These are phyloP conservation scores for Chaenocephalus aceratus DNA, from an alignment of 2,113 vertebrate species.

Conservation along the genomic window DNA sequence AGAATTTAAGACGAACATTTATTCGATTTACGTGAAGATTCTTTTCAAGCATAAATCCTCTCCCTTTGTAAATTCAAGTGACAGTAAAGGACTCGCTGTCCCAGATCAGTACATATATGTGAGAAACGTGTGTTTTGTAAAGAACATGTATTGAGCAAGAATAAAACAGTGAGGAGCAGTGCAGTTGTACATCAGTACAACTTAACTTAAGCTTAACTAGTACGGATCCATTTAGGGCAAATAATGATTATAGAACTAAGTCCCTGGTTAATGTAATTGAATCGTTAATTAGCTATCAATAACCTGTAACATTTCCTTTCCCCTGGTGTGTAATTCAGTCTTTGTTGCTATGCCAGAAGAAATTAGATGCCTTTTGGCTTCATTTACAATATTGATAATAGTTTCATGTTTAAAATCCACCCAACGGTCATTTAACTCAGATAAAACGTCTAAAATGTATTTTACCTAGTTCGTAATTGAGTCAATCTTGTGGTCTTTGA, in stretches of 20 bases:
- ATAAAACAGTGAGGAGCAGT: not conserved
- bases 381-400: conserved; percentile 18
- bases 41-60: not conserved
- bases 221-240: not conserved
- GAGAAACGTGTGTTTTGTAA: not conserved
- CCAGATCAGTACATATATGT: not conserved
- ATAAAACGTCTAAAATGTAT: conserved; percentile 10
- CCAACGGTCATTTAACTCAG: conserved; percentile 4
- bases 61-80: not conserved
- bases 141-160: not conserved
- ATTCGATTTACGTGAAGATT: not conserved
- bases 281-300: conserved; percentile 43
- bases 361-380: not conserved
- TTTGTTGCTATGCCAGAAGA: conserved; percentile 32
- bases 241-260: conserved; percentile 2
- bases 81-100: not conserved
- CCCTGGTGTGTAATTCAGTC: conserved; percentile 15
- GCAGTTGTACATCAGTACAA: not conserved
- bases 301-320: not conserved
- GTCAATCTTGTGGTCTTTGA: conserved; percentile 9
- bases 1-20: not conserved
- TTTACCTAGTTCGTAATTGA: not conserved
- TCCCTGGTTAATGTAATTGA: conserved; percentile 18
- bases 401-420: not conserved
- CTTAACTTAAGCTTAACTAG: not conserved